Evolutionary conservation across 2,888 invertebrate genomes (phyloP).

Genomic region (Pheosia tremula): DNA sequence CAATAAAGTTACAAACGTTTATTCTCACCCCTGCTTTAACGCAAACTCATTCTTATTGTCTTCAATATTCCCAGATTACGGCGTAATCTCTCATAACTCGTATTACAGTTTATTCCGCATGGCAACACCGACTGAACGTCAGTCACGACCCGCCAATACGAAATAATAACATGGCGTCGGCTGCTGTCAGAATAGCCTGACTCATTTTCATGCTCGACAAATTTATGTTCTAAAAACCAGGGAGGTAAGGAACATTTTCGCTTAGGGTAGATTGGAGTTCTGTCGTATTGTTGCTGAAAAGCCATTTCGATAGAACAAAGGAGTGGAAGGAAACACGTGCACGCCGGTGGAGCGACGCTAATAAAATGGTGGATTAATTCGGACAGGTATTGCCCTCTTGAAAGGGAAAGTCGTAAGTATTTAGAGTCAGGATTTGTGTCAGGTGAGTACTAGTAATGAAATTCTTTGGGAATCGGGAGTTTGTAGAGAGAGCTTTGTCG

Average conservation of each 20-base stretch:
- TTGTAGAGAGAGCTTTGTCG: background rate
- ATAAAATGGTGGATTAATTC: constrained; percentile 80
- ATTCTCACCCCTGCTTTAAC: constrained; percentile 35
- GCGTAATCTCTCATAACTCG: constrained; percentile 81
- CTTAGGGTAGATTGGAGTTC: constrained; percentile 19
- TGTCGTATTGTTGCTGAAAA: constrained; percentile 31
- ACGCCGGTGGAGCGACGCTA: constrained; percentile 72
- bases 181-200: constrained; percentile 35
- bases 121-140: constrained; percentile 80
- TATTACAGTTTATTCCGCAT: constrained; percentile 83
- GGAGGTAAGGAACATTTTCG: constrained; percentile 35
- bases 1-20: constrained; percentile 52
- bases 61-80: constrained; percentile 84
- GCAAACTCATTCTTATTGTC: constrained; percentile 82
- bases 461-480: constrained; percentile 32
- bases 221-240: constrained; percentile 29
- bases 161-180: constrained; percentile 74
- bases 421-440: constrained; percentile 64
- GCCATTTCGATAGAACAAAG: constrained; percentile 78
- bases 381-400: constrained; percentile 80
- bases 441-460: constrained; percentile 50
- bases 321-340: constrained; percentile 72
- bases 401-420: constrained; percentile 57
- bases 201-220: constrained; percentile 16
- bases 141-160: constrained; percentile 80